Conservation (phyloP, 2,113 vertebrate genomes). For the Megaceryle torquata region DNA sequence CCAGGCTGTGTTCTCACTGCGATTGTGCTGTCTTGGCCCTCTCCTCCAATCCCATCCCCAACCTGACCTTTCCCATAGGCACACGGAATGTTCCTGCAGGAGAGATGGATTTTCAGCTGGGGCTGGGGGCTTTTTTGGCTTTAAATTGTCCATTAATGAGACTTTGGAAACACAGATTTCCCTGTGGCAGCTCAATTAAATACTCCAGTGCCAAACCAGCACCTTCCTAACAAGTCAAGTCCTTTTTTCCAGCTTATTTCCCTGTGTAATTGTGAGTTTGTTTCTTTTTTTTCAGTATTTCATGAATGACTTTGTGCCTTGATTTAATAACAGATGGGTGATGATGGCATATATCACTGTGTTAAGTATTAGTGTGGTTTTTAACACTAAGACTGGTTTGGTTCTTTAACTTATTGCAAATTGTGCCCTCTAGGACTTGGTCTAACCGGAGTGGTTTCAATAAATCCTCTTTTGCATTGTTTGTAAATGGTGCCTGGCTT, state of each 20-base stretch:
- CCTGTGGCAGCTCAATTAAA: conserved; percentile 41
- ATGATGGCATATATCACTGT: conserved; percentile 8
- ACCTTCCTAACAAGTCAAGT: conserved; percentile 27
- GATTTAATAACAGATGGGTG: conserved; percentile 38
- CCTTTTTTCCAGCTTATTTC: conserved; percentile 9
- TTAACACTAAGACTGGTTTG: conserved; percentile 23
- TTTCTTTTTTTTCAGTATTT: neutral
- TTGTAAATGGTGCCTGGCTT: conserved; percentile 16
- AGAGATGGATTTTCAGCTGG: neutral
- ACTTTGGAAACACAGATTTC: neutral
- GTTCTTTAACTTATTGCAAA: conserved; percentile 62
- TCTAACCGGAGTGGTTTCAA: conserved; percentile 18
- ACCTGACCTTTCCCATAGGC: neutral
- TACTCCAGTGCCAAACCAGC: conserved; percentile 34
- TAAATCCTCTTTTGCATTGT: conserved; percentile 69
- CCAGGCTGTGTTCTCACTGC: fast-evolving
- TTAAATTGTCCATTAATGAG: neutral
- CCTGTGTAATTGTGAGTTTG: neutral
- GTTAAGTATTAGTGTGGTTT: neutral
- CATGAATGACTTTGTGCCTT: conserved; percentile 71
- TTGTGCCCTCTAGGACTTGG: neutral
- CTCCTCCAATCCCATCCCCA: neutral
- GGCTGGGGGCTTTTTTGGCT: neutral
- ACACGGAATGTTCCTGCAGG: neutral
- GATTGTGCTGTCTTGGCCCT: fast-evolving